Evolutionary conservation across 2,797 vertebrate species (phyloP).

Genomic region (Megaceryle alcyon): DNA sequence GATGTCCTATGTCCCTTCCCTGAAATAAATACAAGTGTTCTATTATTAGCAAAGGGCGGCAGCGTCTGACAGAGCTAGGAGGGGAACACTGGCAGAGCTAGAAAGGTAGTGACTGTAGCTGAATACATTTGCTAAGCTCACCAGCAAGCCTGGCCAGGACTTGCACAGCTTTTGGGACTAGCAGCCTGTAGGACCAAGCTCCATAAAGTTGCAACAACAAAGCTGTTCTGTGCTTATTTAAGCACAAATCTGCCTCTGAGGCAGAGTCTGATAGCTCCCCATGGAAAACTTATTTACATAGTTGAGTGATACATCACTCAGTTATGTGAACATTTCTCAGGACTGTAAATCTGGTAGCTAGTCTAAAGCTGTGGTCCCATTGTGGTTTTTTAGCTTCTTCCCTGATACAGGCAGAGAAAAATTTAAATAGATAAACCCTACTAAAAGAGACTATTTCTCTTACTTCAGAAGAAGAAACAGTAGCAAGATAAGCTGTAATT

Average conservation of each 20-base stretch:
- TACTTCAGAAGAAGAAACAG: background rate
- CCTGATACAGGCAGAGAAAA: background rate
- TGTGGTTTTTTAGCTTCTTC: background rate
- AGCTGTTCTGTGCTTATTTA: conserved; percentile 17
- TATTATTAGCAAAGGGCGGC: background rate
- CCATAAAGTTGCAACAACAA: background rate
- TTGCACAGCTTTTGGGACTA: background rate
- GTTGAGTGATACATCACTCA: conserved; percentile 3
- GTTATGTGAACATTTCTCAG: background rate
- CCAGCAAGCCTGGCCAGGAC: background rate
- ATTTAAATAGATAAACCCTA: background rate
- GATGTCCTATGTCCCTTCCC: background rate
- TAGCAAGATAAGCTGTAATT: background rate
- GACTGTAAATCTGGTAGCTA: background rate
- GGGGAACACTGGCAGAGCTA: background rate
- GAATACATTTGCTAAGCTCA: background rate
- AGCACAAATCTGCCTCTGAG: conserved; percentile 11
- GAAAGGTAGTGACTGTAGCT: background rate
- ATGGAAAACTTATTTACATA: background rate
- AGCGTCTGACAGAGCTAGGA: background rate
- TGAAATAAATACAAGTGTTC: background rate
- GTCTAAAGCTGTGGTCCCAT: background rate
- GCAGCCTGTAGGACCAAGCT: background rate
- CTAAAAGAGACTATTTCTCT: background rate
- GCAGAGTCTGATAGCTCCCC: background rate